Conservation (phyloP, 2,888 invertebrate genomes). For the Dryocosmus kuriphilus region DNA sequence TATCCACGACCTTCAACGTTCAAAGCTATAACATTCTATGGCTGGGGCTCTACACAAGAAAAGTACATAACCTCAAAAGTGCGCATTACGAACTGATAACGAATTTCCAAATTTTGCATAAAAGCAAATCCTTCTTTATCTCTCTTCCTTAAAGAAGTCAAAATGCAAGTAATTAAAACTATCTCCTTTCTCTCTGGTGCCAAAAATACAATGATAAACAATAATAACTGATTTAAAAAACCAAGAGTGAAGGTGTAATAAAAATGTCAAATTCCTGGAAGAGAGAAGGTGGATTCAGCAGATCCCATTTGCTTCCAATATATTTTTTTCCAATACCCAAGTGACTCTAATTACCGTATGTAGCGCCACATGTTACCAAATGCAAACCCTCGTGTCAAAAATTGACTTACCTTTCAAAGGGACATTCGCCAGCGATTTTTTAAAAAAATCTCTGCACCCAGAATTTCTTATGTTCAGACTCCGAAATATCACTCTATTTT, state of each 20-base stretch:
- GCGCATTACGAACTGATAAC: background rate
- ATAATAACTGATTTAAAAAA: background rate
- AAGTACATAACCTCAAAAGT: background rate
- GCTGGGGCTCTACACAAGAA: background rate
- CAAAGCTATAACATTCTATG: no score
- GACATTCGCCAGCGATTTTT: background rate
- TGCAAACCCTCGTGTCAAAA: slow-evolving; percentile 2
- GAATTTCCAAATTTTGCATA: background rate
- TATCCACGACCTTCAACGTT: no score
- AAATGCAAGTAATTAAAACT: background rate
- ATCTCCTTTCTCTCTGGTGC: background rate
- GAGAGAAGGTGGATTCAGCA: background rate
- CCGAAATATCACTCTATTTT: background rate
- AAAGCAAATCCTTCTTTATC: background rate
- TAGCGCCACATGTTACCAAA: slow-evolving; percentile 14
- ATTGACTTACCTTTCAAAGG: slow-evolving; percentile 12
- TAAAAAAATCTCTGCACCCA: background rate
- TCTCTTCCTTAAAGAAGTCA: background rate
- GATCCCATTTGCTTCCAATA: background rate
- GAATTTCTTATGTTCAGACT: background rate
- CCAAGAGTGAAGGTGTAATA: background rate
- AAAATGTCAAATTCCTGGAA: background rate
- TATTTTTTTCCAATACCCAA: background rate
- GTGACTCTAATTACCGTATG: slow-evolving; percentile 1
- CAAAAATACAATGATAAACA: background rate